Evolutionary conservation across 2,888 invertebrate species (phyloP), one percentile per base, ranked within the genome.

Genomic region (Icerya purchasi): DNA sequence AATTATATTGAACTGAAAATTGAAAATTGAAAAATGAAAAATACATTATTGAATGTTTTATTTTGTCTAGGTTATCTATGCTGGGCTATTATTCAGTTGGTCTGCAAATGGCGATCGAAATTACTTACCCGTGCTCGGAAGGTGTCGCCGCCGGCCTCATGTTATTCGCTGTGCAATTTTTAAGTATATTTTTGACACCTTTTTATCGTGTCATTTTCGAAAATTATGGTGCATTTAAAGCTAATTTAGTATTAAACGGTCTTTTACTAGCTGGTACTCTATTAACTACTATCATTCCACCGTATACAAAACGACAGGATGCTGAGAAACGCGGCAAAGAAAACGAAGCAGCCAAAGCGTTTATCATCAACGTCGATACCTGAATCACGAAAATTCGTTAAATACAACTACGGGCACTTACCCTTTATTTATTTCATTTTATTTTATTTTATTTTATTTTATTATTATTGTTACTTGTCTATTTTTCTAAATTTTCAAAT

Each of bases 291-390:
- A 72, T 79, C 65, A 89, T 90, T 65, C 78, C 80, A 51, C 81
- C 88, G 18, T 86, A 90, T 73, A 76, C 90, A 65, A 76, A 83
- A 63, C 77, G 91, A 36, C 89, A 89, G 70, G 83, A 83, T 2
- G 90, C 89, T 5, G 61, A 62, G 55, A 53, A 59, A n/a, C 57
- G 54, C 3, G 25, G 56, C 23, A 57, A 58, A 10, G 58, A 54
- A 18, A 54, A 54, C 8, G 54, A 54, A 23, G 22, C 59, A 2
- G 50, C 54, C 19, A 59, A 54, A 54, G 22, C 54, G 8, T 59
- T 50, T 19, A 50, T 50, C 49, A 59, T 36, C 19, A 54, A 23
- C n/a, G 19, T 22, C 23, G 59, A 59, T 23, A 23, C 22, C 22
- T n/a, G n/a, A 52, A 14, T 14, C n/a, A n/a, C n/a, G n/a, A n/a